These are phyloP conservation scores for Psilanteris sp. DNA, from an alignment of 1,140 invertebrate genomes.

Conservation along the genomic window DNA sequence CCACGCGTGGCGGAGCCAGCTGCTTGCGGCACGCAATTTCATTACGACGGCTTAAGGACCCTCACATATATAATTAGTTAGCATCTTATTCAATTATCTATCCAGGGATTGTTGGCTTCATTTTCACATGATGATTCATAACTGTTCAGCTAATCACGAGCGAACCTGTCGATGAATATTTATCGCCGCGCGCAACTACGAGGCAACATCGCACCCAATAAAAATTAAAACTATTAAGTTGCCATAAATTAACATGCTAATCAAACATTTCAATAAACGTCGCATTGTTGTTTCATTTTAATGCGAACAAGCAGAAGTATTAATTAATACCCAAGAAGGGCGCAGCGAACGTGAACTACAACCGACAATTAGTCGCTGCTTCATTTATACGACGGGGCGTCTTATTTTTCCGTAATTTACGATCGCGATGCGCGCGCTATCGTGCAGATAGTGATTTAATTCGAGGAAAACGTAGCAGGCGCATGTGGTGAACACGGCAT, in stretches of 20 bases:
- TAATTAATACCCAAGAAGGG: constrained; percentile 28
- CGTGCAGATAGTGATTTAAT: constrained; percentile 63
- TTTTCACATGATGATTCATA: constrained; percentile 54
- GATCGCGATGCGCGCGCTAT: constrained; percentile 48
- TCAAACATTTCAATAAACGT: constrained; percentile 38
- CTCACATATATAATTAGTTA: constrained; percentile 54
- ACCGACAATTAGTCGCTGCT: constrained; percentile 57
- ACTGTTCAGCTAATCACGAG: constrained; percentile 39
- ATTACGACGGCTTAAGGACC: constrained; percentile 68
- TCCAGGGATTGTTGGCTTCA: constrained; percentile 35
- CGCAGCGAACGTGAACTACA: constrained; percentile 11
- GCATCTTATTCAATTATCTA: constrained; percentile 64
- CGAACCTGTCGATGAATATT: constrained; percentile 45
- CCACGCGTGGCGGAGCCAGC: constrained; percentile 72
- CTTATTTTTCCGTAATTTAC: constrained; percentile 63
- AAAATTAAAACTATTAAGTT: constrained; percentile 31
- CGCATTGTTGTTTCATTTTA: background rate
- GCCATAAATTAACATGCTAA: constrained; percentile 29
- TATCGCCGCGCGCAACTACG: constrained; percentile 16
- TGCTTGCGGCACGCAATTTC: constrained; percentile 71
- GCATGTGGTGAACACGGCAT: constrained; percentile 51
- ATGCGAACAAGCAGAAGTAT: constrained; percentile 29
- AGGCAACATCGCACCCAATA: constrained; percentile 40
- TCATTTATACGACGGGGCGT: constrained; percentile 45
- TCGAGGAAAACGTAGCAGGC: constrained; percentile 58